Evolutionary conservation across 1,140 invertebrate genomes (phyloP), one percentile per base, ranked within the genome.

Genomic region (Trissolcus basalis): DNA sequence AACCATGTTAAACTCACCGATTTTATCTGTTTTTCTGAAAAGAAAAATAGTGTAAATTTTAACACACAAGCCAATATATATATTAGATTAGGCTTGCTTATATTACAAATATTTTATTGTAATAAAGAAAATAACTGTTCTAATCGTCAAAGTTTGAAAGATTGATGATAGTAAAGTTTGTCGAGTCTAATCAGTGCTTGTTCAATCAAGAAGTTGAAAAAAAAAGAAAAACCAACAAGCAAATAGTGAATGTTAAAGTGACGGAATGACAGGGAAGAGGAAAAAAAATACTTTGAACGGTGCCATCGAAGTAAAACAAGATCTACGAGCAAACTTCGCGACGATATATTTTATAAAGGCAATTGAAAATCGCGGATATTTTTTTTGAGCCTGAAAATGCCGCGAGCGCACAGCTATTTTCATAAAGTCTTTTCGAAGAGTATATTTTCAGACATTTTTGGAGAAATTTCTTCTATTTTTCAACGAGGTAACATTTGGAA

Each of bases 1-100:
- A n/a, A 19, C 43, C n/a, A 60, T 39, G 56, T 60, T 69, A 43
- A 12, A 51, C 53, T 14, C 39, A 51, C 7, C 58, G 16, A 63
- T 45, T 70, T 70, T 70, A 61, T 70, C 58, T 54, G 58, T 33
- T 71, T 71, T 69, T 56, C 3, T 48, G 33, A 59, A 59, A 72
- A 63, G 9, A 4, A 12, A 16, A 12, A 47, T 16, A 51, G 53
- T 59, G 60, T 73, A 60, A 48, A 44, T 60, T 70, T 72, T 64
- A 64, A 64, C 33, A 54, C 39, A 56, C 19, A 27, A 27, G 19
- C 19, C 19, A 6, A n/a, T n/a, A n/a, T n/a, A n/a, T n/a, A n/a
- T n/a, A n/a, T n/a, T n/a, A 73, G 70, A 73, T 73, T 65, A 65
- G 61, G 65, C 33, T 65, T 60, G 70, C 60, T 73, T 65, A 73